phyloP scores from a whole-genome alignment of 64 coral and sea anemone species.

The Stichodactyla mertensii region DNA sequence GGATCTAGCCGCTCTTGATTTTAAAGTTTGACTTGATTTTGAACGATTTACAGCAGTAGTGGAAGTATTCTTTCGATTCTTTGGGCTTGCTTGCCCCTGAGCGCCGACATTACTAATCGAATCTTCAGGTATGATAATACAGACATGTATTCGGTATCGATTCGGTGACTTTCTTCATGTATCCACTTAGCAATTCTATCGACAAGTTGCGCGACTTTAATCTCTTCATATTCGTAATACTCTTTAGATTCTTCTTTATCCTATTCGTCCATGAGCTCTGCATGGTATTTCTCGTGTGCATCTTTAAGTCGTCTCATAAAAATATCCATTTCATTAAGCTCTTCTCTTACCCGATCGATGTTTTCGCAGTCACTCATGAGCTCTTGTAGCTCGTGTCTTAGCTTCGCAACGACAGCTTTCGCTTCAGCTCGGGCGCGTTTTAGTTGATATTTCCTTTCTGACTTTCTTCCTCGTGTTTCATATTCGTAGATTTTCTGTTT shows the following conservation, averaged over 20 bases:
- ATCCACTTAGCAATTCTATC: no score
- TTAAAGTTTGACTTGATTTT: not conserved
- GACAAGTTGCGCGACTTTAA: no score
- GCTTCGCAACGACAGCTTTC: not conserved
- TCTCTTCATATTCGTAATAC: not conserved
- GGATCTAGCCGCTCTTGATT: not conserved
- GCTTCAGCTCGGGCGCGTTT: not conserved
- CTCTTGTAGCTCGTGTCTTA: not conserved
- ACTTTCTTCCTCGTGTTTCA: not conserved
- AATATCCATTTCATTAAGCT: not conserved
- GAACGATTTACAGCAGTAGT: not conserved
- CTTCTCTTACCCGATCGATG: slow-evolving; percentile 2
- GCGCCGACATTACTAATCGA: slow-evolving; percentile 5
- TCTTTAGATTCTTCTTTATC: slow-evolving; percentile 30
- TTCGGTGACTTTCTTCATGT: no score
- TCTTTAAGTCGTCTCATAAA: not conserved
- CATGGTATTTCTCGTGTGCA: not conserved
- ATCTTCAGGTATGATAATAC: not conserved
- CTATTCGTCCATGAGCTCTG: not conserved
- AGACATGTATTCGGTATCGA: not conserved
- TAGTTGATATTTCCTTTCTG: not conserved
- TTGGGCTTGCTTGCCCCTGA: not conserved
- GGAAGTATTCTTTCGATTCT: not conserved
- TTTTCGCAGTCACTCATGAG: not conserved
- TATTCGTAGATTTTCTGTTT: not conserved